Percentiles rank a stretch among this genome's conserved stretches.
Conservation (phyloP, 2,797 vertebrate species). For the Alauda arvensis region DNA sequence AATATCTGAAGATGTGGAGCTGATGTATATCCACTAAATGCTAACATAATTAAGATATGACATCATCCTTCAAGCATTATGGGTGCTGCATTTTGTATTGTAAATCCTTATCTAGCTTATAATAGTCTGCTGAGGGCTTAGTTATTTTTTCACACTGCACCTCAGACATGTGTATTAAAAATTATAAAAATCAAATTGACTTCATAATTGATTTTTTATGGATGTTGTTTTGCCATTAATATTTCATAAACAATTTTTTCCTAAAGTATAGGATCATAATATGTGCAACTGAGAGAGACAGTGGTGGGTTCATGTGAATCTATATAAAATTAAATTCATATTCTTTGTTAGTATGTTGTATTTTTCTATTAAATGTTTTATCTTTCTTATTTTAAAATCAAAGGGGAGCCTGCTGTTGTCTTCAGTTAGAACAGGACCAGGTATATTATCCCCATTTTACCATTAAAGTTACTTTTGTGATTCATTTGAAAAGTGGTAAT, state of each 20-base stretch:
- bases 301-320: background rate
- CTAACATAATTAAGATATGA: slow-evolving; percentile 69
- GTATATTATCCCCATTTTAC: background rate
- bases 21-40: slow-evolving; percentile 65
- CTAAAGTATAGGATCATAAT: background rate
- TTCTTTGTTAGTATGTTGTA: background rate
- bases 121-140: background rate
- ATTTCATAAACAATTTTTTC: slow-evolving; percentile 33
- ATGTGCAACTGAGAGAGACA: background rate
- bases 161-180: slow-evolving; percentile 40
- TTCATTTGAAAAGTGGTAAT: background rate
- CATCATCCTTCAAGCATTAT: slow-evolving; percentile 64
- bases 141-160: slow-evolving; percentile 19
- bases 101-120: slow-evolving; percentile 56
- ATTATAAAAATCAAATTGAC: slow-evolving; percentile 33
- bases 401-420: background rate
- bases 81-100: slow-evolving; percentile 49
- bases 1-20: slow-evolving; percentile 63
- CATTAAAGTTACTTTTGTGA: background rate
- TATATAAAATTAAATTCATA: background rate
- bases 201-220: slow-evolving; percentile 53
- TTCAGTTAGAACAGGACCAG: background rate
- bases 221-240: slow-evolving; percentile 31
- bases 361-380: background rate
- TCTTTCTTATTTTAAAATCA: background rate